Base-by-base conservation (phyloP, 2,888 invertebrate species). In the Candidula unifasciata region DNA sequence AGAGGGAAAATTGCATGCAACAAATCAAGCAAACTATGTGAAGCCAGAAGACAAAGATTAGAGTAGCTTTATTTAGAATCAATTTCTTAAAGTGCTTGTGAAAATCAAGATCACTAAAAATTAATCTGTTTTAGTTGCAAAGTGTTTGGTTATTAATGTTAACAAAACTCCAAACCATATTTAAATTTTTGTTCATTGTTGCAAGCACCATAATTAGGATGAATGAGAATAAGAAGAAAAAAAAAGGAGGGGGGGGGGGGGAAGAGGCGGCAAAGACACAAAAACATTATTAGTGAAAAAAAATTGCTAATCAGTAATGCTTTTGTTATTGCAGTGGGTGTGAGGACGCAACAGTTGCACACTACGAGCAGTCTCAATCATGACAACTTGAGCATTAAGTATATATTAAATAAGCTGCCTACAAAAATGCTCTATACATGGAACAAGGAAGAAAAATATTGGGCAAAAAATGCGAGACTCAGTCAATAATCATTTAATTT, bases 391-490 rank as follows among this genome's bases (percentile, higher is more conserved):
- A 82, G 82, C 82, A 16, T 54, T 64, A 60, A 64, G 64, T 82
- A 35, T 81, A 69, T 73, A 82, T 74, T 16, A 77, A 77, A 82
- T 68, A 82, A 82, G 82, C 82, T 82, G 82, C 82, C 82, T 82
- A 82, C 79, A 76, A 77, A 74, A 6, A 80, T 81, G 81, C 76
- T 80, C 76, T 84, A 37, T 68, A 30, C 44, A 69, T 27, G 54
- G 54, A 82, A 52, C 54, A 83, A 77, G 83, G 73, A 60, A 57
- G 54, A 60, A 73, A 73, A 73, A 54, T 8, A 54, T 24, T n/a
- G 27, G 66, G 37, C 27, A 27, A 66, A 60, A 68, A 8, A 60
- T 78, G 77, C 77, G 60, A 78, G 60, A 78, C 3, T 78, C 35
- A 78, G 60, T 60, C n/a, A 60, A 64, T 37, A 35, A 54, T 54